Base-by-base conservation (phyloP, 2,888 invertebrate species). In the Cremastinae sp. region DNA sequence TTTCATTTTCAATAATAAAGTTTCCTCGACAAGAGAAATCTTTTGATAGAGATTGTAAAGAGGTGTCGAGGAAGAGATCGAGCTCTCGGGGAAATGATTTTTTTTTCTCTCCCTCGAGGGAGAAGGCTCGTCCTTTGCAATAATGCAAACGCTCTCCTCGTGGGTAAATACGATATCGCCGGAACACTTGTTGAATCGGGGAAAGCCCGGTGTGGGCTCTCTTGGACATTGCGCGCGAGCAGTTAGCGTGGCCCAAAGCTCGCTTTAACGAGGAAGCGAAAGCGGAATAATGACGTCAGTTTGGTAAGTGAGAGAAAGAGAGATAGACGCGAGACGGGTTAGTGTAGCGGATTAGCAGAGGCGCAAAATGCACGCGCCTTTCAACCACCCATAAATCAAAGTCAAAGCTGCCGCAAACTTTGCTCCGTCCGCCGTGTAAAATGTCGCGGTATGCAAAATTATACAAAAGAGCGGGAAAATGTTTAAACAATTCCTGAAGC, bases 371-470 rank as follows among this genome's bases (percentile, higher is more conserved):
- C 83, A 80, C 83, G 81, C 49, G 66, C 80, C 84, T 87, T 82
- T 85, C 84, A 85, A 84, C 83, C 81, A 82, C 71, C 81, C 83
- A 82, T 88, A 88, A 88, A 88, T 88, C 87, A 88, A 85, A 88
- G 85, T 86, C 85, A 80, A 45, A 84, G 82, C 56, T 65, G 51
- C 70, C 45, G 65, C 59, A 55, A 20, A 35, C 22, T 62, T 65
- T 41, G 70, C 49, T 62, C 53, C 56, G 51, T 49, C 37, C 51
- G 41, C 51, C 35, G 37, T 64, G 47, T 43, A 53, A 39, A 10
- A 20, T 22, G 64, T 43, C 28, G 16, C 20, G n/a, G 37, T 49
- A 39, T 12, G 12, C 16, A 10, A 43, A 37, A 51, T 58, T 9
- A 28, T 39, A 37, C 22, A 2, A 37, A 10, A 47, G 12, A 18